Conservation (phyloP, 2,113 vertebrate species). For the Lampris megalopsis region DNA sequence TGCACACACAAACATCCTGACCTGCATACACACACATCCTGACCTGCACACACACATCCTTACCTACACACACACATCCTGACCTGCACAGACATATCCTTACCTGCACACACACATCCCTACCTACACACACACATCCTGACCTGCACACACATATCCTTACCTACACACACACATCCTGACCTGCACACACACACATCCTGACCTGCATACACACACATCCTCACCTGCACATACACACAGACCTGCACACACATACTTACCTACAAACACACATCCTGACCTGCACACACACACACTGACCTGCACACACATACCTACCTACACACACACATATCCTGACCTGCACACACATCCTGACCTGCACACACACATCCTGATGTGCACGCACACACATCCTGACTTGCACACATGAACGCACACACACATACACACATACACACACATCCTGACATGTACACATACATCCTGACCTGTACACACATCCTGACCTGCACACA, state of each 20-base stretch:
- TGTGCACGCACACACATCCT: no score
- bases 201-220: neutral
- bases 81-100: no score
- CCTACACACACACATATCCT: neutral
- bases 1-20: no score
- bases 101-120: no score
- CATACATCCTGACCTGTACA: no score
- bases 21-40: slow-evolving; percentile 1
- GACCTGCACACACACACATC: neutral
- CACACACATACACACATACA: neutral
- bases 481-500: no score
- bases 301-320: neutral
- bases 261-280: neutral
- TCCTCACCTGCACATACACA: neutral
- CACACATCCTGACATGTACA: no score
- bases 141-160: no score
- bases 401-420: no score
- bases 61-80: neutral
- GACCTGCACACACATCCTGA: slow-evolving; percentile 32
- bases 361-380: slow-evolving; percentile 16
- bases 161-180: no score
- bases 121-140: neutral
- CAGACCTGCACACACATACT: slow-evolving; percentile 37
- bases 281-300: neutral
- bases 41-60: slow-evolving; percentile 38